phyloP scores from a whole-genome alignment of 2,888 invertebrate species.

The Cosmopolites sordidus region DNA sequence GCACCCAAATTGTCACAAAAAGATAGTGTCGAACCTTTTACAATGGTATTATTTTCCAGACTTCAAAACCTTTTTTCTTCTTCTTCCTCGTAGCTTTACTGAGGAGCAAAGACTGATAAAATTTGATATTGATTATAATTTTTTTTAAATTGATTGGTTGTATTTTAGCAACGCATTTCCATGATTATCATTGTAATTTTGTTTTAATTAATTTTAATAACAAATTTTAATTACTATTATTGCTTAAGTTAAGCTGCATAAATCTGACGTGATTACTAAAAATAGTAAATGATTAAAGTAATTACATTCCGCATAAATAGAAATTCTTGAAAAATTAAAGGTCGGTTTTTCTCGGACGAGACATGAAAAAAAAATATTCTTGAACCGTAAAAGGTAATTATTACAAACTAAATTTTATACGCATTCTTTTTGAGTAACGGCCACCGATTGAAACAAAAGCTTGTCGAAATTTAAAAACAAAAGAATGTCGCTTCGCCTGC shows the following conservation, averaged over 20 bases:
- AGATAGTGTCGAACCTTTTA: too few species aligned
- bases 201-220: not conserved
- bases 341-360: not conserved
- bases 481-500: constrained; percentile 12
- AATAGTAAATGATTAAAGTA: constrained; percentile 16
- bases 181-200: too few species aligned
- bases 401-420: constrained; percentile 3
- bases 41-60: too few species aligned
- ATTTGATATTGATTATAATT: too few species aligned
- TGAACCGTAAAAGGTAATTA: not conserved
- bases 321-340: constrained; percentile 1
- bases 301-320: not conserved
- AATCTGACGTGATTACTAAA: constrained; percentile 13
- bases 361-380: not conserved
- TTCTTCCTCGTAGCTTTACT: too few species aligned
- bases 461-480: constrained; percentile 24
- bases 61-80: too few species aligned
- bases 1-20: too few species aligned
- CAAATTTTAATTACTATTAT: constrained; percentile 1
- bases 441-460: constrained; percentile 7
- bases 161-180: too few species aligned
- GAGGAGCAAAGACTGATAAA: too few species aligned
- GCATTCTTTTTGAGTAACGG: not conserved
- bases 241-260: not conserved
- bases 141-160: too few species aligned